Evolutionary conservation across 2,888 invertebrate species (phyloP), one percentile per base, ranked within the genome.

Genomic region (Phlogophora meticulosa): DNA sequence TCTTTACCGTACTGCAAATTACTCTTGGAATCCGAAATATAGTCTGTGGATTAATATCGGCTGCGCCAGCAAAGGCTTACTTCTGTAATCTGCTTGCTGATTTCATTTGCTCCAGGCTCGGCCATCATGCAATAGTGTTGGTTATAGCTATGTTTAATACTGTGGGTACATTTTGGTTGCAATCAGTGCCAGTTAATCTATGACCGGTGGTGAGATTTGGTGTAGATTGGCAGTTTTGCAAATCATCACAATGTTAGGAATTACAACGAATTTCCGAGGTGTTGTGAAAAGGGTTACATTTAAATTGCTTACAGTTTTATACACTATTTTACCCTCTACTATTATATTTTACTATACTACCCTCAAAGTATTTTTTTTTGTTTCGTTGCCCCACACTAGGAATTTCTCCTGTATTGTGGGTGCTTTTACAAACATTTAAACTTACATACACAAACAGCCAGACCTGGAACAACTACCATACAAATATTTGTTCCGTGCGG

Each of bases 41-140:
- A 11, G 53, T 45, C 24, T 34, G 11, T n/a, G n/a, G 51, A 56
- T 71, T 77, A 64, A 60, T 40, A 57, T 52, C n/a, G 34, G 48
- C n/a, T 64, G 52, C 32, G 43, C 36, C 13, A 22, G 46, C 34
- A 36, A n/a, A 57, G 43, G 59, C 45, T 57, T 64, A 48, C 36
- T 17, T 61, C 49, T 60, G 60, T 58, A 73, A 73, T 66, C 53
- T 72, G 45, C 17, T 7, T 15, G 61, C 49, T 55, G 78, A 65
- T 77, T 77, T 49, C 51, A 11, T 46, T 48, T n/a, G 17, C 46
- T 58, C n/a, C 59, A 46, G 28, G 49, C 42, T 71, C 22, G 53
- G 7, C 46, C 43, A 69, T 36, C 48, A 58, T 36, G 22, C 9
- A 43, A 38, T 67, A 24, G 20, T 49, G 13, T 28, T 53, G 4